Percentiles rank a stretch among this genome's conserved stretches.
Evolutionary conservation across 2,113 vertebrate genomes (phyloP).

Genomic region (Xenus cinereus): DNA sequence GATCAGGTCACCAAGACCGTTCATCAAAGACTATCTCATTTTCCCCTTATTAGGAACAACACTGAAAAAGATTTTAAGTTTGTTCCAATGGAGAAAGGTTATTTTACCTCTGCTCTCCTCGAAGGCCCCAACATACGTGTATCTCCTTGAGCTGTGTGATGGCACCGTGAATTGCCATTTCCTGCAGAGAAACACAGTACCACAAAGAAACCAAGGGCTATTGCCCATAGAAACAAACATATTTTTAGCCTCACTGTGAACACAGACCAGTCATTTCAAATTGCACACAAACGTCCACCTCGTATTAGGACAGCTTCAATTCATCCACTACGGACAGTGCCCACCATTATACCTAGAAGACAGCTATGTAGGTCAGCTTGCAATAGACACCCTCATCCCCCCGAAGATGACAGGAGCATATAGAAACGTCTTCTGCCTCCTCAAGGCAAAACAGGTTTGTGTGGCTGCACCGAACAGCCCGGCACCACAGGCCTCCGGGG

Average conservation of each 20-base stretch:
- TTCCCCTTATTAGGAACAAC: neutral
- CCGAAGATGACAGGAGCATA: neutral
- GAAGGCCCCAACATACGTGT: neutral
- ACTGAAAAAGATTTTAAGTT: neutral
- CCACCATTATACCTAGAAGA: neutral
- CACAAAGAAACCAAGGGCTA: neutral
- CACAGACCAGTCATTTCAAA: neutral
- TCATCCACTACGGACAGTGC: neutral
- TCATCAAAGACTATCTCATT: neutral
- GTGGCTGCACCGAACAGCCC: rapidly evolving
- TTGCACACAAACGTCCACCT: neutral
- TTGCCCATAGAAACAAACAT: neutral
- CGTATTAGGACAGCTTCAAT: neutral
- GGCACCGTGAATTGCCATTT: neutral
- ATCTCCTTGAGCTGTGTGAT: neutral
- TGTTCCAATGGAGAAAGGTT: neutral
- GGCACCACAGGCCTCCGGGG: neutral
- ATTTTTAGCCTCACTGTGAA: neutral
- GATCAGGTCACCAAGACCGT: neutral
- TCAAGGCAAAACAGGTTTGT: neutral
- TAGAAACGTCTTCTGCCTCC: neutral
- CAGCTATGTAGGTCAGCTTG: neutral
- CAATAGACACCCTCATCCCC: neutral
- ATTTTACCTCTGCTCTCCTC: neutral
- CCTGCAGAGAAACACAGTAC: neutral